Percentiles rank a stretch among this genome's conserved stretches.
phyloP scores from a whole-genome alignment of 2,113 vertebrate species.

The Hippocampus barbouri region DNA sequence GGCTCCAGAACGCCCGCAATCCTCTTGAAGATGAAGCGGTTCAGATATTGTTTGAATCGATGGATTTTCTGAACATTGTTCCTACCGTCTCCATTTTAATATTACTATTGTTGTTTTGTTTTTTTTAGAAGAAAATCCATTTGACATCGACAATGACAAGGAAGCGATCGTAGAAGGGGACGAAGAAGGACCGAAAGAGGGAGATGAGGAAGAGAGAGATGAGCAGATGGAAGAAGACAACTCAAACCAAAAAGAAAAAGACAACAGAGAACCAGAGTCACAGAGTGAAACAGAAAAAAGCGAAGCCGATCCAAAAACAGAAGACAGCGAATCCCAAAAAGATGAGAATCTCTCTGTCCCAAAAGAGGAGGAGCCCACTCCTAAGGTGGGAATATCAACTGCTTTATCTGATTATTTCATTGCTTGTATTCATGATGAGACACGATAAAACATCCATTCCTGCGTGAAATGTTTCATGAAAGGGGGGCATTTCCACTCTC shows the following conservation, averaged over 20 bases:
- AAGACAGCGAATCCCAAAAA: constrained; percentile 52
- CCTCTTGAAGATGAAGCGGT: too few relatives aligned
- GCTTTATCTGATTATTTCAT: neutral
- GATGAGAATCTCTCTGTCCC: constrained; percentile 56
- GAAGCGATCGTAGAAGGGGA: constrained; percentile 70
- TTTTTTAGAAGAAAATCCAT: constrained; percentile 77
- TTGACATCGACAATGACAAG: constrained; percentile 84
- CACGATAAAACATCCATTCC: neutral
- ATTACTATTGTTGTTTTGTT: too few relatives aligned
- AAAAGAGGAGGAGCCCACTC: constrained; percentile 71
- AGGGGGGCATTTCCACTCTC: neutral
- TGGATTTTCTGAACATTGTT: neutral
- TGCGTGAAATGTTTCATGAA: neutral
- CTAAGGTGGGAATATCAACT: constrained; percentile 74
- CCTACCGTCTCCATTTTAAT: neutral
- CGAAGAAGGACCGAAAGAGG: constrained; percentile 59
- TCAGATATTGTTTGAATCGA: too few relatives aligned
- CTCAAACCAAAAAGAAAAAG: constrained; percentile 52
- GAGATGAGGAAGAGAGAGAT: constrained; percentile 40
- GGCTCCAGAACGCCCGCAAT: too few relatives aligned
- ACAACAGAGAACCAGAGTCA: constrained; percentile 57
- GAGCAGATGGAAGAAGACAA: constrained; percentile 50
- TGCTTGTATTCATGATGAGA: too few relatives aligned
- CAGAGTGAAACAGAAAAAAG: constrained; percentile 58
- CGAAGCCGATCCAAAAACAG: constrained; percentile 45